Evolutionary conservation across 1,140 invertebrate species (phyloP), one percentile per base, ranked within the genome.

Genomic region (Asbolus verrucosus): DNA sequence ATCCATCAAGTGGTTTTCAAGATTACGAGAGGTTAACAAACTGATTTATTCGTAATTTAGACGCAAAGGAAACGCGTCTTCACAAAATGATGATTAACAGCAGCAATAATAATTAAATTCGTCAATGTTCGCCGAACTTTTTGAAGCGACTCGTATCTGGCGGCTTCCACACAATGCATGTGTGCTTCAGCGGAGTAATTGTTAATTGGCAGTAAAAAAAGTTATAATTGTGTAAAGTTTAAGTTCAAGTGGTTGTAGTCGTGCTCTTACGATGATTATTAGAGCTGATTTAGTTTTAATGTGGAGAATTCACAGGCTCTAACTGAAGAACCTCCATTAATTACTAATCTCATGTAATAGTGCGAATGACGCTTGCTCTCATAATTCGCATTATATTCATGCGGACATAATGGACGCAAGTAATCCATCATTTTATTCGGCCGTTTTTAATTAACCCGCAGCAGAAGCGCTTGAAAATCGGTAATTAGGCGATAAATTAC

Each of bases 341-440:
- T 46, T 46, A 46, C 14, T 18, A 18, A 46, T 46, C 15, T 46
- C 41, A 46, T 46, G 41, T 16, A 16, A 16, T 46, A 46, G 19
- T 46, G 41, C 19, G 41, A 46, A 21, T 18, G n/a, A 16, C 18
- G 19, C 15, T 46, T 9, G 18, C 14, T 46, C 41, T 21, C n/a
- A 46, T n/a, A 46, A 46, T 46, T 41, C 14, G 38, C 15, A 41
- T 41, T 43, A 43, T 43, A 43, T 43, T 46, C 8, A 21, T 46
- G n/a, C 18, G 39, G 8, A 6, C 15, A 13, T 41, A 41, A 41
- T 5, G 9, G 16, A 27, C 9, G 19, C 16, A 1, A 18, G 24
- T 41, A 41, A 19, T 43, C 18, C 9, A 43, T 43, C 15, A 43
- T 18, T 43, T 38, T 8, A 27, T 27, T 43, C n/a, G 14, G 41